A percentile compares a stretch with the other conserved stretches of the same genome.
Evolutionary conservation across 2,113 vertebrate species (phyloP).

Genomic region (Misgurnus anguillicaudatus): DNA sequence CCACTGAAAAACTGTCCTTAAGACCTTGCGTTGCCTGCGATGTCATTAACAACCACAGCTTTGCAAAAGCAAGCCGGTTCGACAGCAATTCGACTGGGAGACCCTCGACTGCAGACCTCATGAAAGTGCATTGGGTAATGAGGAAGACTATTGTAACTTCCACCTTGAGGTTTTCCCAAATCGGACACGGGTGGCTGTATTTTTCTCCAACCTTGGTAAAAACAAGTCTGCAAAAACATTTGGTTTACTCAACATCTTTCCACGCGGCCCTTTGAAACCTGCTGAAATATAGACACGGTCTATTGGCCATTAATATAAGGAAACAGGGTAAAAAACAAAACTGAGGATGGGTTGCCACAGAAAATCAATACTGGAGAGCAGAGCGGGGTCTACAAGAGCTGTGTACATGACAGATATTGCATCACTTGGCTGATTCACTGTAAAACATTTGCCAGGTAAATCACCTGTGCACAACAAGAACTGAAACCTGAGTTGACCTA

Average conservation of each 20-base stretch:
- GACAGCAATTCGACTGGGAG: slow-evolving; percentile 39
- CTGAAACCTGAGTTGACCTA: no score
- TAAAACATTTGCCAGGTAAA: not conserved
- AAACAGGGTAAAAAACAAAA: slow-evolving; percentile 59
- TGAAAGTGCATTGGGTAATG: not conserved
- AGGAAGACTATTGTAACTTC: slow-evolving; percentile 9
- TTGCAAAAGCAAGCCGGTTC: slow-evolving; percentile 4
- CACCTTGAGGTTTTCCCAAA: slow-evolving; percentile 28
- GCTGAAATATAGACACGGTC: slow-evolving; percentile 22
- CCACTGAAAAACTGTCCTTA: slow-evolving; percentile 54
- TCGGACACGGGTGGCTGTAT: not conserved
- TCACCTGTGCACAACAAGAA: no score
- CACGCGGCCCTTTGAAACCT: slow-evolving; percentile 17
- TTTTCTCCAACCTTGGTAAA: not conserved
- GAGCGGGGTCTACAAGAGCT: slow-evolving; percentile 44
- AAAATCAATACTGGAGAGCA: slow-evolving; percentile 58
- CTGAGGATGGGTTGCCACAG: slow-evolving; percentile 46
- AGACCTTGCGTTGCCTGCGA: slow-evolving; percentile 51
- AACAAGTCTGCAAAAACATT: not conserved
- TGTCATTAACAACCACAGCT: slow-evolving; percentile 3
- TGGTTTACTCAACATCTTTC: not conserved
- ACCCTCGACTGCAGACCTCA: not conserved
- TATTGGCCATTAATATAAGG: slow-evolving; percentile 35
- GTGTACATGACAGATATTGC: slow-evolving; percentile 14
- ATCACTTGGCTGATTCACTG: not conserved